Conservation (phyloP, 2,113 vertebrate genomes). For the Dasyurus viverrinus region DNA sequence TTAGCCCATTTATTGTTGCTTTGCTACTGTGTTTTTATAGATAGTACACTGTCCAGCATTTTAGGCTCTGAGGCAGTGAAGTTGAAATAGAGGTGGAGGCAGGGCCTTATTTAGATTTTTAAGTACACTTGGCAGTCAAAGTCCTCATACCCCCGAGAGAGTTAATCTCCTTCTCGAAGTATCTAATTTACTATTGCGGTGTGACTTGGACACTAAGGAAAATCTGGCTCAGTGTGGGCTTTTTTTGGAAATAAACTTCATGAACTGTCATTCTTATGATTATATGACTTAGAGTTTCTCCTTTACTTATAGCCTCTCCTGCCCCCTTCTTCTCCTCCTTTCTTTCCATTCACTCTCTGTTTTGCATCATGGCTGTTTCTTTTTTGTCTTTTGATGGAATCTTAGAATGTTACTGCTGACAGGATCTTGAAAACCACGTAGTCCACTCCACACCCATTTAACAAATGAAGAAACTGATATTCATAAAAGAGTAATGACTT, state of each 20-base stretch:
- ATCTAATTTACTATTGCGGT: not conserved
- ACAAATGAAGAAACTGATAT: not conserved
- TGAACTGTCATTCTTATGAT: not conserved
- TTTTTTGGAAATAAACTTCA: not conserved
- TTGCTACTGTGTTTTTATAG: not conserved
- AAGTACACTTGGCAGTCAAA: not conserved
- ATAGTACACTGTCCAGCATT: not conserved
- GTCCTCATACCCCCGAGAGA: not conserved
- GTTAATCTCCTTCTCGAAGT: not conserved
- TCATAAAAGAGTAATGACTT: not conserved
- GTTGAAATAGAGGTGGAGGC: not conserved
- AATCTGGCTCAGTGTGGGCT: not conserved
- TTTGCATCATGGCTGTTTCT: slow-evolving; percentile 13
- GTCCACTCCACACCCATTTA: not conserved
- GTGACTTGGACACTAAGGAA: not conserved
- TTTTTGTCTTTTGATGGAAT: not conserved
- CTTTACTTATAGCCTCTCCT: not conserved
- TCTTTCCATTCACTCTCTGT: not conserved
- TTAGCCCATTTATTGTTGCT: not conserved
- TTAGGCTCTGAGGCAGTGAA: not conserved
- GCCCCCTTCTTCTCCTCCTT: not conserved
- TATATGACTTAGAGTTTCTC: not conserved
- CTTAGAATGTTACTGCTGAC: not conserved
- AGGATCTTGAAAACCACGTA: not conserved
- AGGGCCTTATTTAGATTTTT: not conserved